These are phyloP conservation scores for Tragelaphus buxtoni DNA, from an alignment of 2,113 vertebrate species.

Conservation along the genomic window DNA sequence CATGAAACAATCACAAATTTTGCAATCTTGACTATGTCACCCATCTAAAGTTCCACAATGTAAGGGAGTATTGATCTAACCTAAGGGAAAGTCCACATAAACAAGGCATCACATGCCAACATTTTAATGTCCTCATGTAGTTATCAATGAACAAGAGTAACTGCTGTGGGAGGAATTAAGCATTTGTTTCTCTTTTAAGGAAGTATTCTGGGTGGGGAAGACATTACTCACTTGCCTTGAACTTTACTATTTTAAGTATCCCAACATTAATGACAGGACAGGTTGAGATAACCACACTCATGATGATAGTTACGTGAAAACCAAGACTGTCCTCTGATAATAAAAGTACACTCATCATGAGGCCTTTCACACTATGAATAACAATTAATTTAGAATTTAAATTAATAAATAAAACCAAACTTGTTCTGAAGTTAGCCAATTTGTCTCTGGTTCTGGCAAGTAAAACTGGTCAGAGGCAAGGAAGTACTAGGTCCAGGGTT, in stretches of 20 bases:
- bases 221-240: not conserved
- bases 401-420: not conserved
- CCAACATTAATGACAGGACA: not conserved
- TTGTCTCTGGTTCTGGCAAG: not conserved
- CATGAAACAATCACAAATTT: not conserved
- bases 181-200: slow-evolving; percentile 21
- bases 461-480: not conserved
- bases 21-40: not conserved
- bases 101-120: not conserved
- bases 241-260: slow-evolving; percentile 20
- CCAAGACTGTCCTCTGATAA: not conserved
- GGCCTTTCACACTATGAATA: not conserved
- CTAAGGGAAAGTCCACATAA: slow-evolving; percentile 7
- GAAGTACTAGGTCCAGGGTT: not conserved
- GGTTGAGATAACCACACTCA: not conserved
- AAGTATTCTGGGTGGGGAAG: not conserved
- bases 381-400: not conserved
- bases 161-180: not conserved
- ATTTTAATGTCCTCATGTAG: not conserved
- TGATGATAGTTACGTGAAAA: not conserved
- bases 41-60: not conserved
- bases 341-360: not conserved
- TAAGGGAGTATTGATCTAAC: not conserved
- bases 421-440: not conserved
- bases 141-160: not conserved